Base-by-base conservation (phyloP, 2,797 vertebrate genomes). In the Cottoperca gobio region DNA sequence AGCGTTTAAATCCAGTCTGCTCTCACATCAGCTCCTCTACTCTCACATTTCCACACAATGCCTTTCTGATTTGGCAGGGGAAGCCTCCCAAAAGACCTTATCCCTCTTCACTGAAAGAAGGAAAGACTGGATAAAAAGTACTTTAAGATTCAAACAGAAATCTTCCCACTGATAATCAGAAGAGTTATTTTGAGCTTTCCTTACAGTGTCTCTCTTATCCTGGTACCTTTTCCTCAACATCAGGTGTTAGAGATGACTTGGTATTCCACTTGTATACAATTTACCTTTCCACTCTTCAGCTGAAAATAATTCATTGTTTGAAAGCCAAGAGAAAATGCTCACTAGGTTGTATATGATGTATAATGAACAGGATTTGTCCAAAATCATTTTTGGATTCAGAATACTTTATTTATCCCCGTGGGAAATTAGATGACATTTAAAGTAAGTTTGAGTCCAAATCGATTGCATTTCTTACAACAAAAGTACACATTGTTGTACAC, bases 51-150 rank as follows among this genome's bases (percentile, higher is more conserved):
- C 50, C 49, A 58, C 60, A 73, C 40, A 54, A 24, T 1, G 23
- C 33, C 40, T 62, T 46, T 75, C 52, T 75, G 65, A 79, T 83
- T 84, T 60, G 49, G 79, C 59, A 82, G 49, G 16, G n/a, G 68
- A 75, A 63, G 46, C 37, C 28, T 79, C 79, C 81, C 70, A 37
- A 55, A 79, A 78, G 77, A 64, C 64, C 31, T 76, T 26, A 46
- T 60, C 35, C 68, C 23, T 26, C 43, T 31, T 70, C 57, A 60
- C 11, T 65, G n/a, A 12, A 60, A n/a, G 3, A 26, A 58, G 9
- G 23, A 12, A 40, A 11, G 28, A 55, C 50, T 45, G 8, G 24
- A 21, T 1, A 9, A 16, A 62, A 33, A 69, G 54, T 45, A 16
- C 11, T 1, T 12, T 28, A 10, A 28, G 50, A 71, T 46, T 79